A percentile compares a stretch with the other conserved stretches of the same genome.
Evolutionary conservation across 2,113 vertebrate species (phyloP).

Genomic region (Camelus bactrianus): DNA sequence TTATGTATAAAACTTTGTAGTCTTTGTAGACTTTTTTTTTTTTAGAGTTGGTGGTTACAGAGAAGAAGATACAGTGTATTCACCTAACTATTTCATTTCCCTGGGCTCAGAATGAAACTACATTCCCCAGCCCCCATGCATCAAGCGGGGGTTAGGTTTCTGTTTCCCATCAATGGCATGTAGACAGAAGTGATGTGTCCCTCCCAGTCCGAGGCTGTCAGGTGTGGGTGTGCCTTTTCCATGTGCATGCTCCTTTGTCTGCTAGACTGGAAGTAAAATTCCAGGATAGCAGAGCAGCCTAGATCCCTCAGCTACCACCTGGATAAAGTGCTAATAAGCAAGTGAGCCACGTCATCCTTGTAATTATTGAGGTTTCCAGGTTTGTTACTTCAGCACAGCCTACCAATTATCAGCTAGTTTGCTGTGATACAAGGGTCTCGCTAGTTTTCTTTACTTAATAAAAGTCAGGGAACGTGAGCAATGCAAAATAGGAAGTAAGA

Average conservation of each 20-base stretch:
- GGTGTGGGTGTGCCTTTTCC: no score
- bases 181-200: neutral
- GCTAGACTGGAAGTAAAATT: neutral
- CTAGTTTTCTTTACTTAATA: neutral
- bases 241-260: neutral
- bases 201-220: neutral
- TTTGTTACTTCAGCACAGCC: neutral
- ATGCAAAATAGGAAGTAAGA: neutral
- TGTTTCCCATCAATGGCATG: neutral
- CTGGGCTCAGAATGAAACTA: neutral
- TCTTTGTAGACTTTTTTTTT: neutral
- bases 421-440: neutral
- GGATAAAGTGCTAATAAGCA: neutral
- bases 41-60: neutral
- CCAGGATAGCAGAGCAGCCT: neutral
- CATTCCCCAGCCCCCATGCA: rapidly evolving
- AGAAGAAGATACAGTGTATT: neutral
- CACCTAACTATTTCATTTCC: neutral
- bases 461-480: neutral
- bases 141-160: neutral
- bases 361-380: neutral
- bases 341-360: neutral
- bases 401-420: neutral
- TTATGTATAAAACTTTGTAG: neutral
- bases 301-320: neutral